phyloP scores from a whole-genome alignment of 2,888 invertebrate genomes.

The Drosophila mayaguana region DNA sequence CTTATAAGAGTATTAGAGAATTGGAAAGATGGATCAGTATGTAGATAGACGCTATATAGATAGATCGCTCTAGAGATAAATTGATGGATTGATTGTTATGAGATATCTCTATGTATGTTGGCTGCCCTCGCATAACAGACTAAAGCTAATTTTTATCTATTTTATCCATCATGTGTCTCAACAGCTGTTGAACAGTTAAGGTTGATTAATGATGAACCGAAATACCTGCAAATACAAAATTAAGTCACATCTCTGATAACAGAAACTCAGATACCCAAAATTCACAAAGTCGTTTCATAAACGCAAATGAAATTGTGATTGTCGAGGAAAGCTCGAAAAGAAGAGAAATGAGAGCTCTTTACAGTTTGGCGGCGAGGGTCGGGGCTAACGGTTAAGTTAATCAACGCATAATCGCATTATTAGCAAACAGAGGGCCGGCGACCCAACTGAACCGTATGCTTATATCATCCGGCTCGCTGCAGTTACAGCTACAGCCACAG shows the following conservation, averaged over 20 bases:
- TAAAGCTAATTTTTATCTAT: background rate
- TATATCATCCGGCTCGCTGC: conserved; percentile 18
- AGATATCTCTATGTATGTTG: background rate
- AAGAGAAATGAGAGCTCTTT: conserved; percentile 29
- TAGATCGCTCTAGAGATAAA: no score
- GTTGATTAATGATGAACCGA: background rate
- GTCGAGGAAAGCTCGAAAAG: conserved; percentile 2
- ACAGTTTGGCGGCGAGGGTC: conserved; percentile 44
- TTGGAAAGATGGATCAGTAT: no score
- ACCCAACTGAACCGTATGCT: conserved; percentile 20
- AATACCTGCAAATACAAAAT: background rate
- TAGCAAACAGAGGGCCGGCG: conserved; percentile 47
- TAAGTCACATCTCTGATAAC: background rate
- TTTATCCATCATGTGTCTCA: background rate
- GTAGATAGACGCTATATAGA: no score
- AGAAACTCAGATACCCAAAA: background rate
- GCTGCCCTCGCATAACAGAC: background rate
- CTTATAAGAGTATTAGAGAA: no score
- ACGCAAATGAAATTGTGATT: conserved; percentile 1
- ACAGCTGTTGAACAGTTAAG: background rate
- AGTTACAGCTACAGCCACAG: background rate
- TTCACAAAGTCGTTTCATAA: conserved; percentile 1
- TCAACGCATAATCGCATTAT: conserved; percentile 75
- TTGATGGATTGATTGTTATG: no score
- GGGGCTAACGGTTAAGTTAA: conserved; percentile 63